These are phyloP conservation scores for Pomacea canaliculata DNA, from an alignment of 2,888 invertebrate genomes.

Conservation along the genomic window DNA sequence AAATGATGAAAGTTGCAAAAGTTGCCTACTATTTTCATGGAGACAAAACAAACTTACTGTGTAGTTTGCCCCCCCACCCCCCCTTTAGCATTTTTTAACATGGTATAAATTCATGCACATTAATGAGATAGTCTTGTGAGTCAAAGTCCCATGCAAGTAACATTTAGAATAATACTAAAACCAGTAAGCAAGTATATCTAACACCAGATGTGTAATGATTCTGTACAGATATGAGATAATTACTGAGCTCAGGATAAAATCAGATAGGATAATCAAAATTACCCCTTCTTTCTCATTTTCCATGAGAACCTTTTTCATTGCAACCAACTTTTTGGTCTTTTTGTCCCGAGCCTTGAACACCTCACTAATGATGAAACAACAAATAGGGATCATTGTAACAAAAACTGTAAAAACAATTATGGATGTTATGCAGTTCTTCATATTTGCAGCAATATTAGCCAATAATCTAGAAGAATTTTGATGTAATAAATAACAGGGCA, in stretches of 20 bases:
- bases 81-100: neutral
- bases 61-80: no score
- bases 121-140: neutral
- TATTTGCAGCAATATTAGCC: no score
- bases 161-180: no score
- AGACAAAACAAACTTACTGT: neutral
- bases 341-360: slow-evolving; percentile 97
- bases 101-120: neutral
- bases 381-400: slow-evolving; percentile 20
- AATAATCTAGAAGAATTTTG: no score
- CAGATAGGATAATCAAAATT: slow-evolving; percentile 63
- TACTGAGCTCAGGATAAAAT: no score
- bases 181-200: no score
- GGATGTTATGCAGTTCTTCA: neutral
- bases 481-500: no score
- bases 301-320: slow-evolving; percentile 91
- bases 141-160: no score
- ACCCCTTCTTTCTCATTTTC: slow-evolving; percentile 99
- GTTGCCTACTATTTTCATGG: neutral
- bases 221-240: no score
- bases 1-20: no score
- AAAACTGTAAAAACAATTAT: no score
- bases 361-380: slow-evolving; percentile 76
- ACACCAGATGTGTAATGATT: no score
- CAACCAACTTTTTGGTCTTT: slow-evolving; percentile 84